Base-by-base conservation (phyloP, 2,797 vertebrate genomes). In the Eulemur albifrons region DNA sequence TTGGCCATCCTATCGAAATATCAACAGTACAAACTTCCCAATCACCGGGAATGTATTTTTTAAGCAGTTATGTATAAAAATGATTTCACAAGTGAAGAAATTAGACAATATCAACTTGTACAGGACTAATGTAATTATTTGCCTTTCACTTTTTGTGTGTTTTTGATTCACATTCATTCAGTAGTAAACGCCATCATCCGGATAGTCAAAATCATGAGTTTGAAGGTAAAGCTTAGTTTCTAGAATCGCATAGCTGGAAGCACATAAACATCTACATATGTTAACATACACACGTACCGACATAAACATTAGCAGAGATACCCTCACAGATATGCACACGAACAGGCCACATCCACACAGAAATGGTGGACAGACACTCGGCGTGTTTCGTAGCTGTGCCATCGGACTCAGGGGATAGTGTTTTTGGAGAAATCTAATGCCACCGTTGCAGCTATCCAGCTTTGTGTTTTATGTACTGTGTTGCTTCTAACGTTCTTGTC, bases 291-390 rank as follows among this genome's bases (percentile, higher is more conserved):
- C 17, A 5, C 13, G 17, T 32, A 25, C 27, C 7, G 23, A 67
- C 45, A 54, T 6, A 43, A 13, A 12, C 20, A 9, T 7, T 5
- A 50, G 4, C 38, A 43, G 79, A 40, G 30, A 11, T 13, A 7
- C 54, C 45, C 5, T 40, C 30, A 20, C 10, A 52, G 25, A 35
- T 38, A 69, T 6, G 9, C 35, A 17, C 11, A 32, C 15, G 1
- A 2, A 3, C 25, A 15, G 0, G 3, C 3, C 27, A 1, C 25
- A 30, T 1, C 3, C 38, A 30, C 1, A 2, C 5, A n/a, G 0
- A 35, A 17, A 32, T 15, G 7, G 27, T 4, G 13, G 61, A 32
- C 1, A 20, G 61, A 45, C 0, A 15, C 2, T 6, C 1, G 30
- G 30, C 4, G 1, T 1, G n/a, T 7, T 11, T n/a, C 7, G 0